Evolutionary conservation across 92 coral and sea anemone genomes (phyloP), one percentile per base, ranked within the genome.

Genomic region (Umimayanthus kanabou): DNA sequence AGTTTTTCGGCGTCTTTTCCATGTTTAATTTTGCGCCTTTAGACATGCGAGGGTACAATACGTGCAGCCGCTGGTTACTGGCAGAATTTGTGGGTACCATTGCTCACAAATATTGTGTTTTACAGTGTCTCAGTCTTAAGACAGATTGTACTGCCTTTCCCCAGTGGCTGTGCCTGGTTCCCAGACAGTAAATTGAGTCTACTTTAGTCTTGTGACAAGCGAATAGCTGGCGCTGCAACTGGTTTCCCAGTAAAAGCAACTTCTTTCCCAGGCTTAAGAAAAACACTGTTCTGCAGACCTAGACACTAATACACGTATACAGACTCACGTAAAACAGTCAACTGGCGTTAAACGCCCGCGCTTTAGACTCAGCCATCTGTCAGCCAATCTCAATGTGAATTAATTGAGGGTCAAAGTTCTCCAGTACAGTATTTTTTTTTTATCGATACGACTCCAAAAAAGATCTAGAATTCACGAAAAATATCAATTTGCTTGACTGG

Each of bases 1-100:
- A 15, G 58, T 83, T 83, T 47, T n/a, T 83, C 6, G 87, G 87
- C 6, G 87, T 67, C 43, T 83, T 83, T 43, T 83, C 87, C 87
- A 83, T 71, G 78, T 26, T 70, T 73, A 83, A 83, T 2, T 83
- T 71, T 25, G 43, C 79, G 3, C 87, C 87, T 29, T 73, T 49
- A 20, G 67, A 69, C 78, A 83, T 71, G 16, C 79, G 87, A 43
- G 87, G 87, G 78, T 83, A 83, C 87, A 83, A 18, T 26, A 83
- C 14, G 40, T 83, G 87, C 6, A 83, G 87, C 13, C 78, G 76
- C 22, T 83, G 87, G 47, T 83, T 83, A 42, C 87, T 83, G 78
- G 87, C 87, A 43, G 78, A 83, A 49, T 83, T 83, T 5, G 87
- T 50, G 0, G 87, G 87, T 83, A 83, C 47, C 87, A 83, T 83